Conservation (phyloP, 2,113 vertebrate species). For the Prolemur simus region DNA sequence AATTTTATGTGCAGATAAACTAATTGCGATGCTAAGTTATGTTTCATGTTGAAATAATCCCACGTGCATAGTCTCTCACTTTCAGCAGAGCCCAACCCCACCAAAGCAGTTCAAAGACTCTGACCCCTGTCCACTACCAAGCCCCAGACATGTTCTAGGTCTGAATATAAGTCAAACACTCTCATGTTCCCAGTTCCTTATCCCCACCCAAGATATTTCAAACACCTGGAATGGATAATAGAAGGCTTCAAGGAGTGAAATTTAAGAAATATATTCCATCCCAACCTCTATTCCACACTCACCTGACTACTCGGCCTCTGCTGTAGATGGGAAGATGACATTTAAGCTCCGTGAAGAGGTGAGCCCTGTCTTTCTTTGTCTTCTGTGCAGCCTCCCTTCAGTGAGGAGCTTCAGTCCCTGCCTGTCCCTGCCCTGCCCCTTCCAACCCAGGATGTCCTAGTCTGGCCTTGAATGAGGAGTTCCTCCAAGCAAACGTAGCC, state of each 20-base stretch:
- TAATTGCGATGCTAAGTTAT: not conserved
- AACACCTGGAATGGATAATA: not conserved
- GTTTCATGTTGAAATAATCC: slow-evolving; percentile 18
- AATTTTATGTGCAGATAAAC: not conserved
- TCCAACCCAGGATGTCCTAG: not conserved
- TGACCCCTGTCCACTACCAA: not conserved
- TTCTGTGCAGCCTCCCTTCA: not conserved
- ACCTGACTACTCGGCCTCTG: fast-evolving
- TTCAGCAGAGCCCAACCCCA: slow-evolving; percentile 5
- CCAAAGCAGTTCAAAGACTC: not conserved
- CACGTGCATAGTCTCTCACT: not conserved
- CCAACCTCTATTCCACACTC: not conserved
- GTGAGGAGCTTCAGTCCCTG: not conserved
- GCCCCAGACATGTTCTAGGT: slow-evolving; percentile 6
- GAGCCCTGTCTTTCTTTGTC: not conserved
- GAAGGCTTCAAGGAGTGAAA: not conserved
- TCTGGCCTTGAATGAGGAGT: not conserved
- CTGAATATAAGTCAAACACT: slow-evolving; percentile 1
- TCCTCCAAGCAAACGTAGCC: not conserved
- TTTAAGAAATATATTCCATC: not conserved
- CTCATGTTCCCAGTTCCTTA: not conserved
- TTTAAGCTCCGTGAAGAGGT: not conserved
- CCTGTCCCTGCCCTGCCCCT: not conserved
- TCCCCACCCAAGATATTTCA: not conserved
- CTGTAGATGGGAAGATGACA: not conserved